Base-by-base conservation (phyloP, 2,797 vertebrate genomes). In the Gallirallus australis region DNA sequence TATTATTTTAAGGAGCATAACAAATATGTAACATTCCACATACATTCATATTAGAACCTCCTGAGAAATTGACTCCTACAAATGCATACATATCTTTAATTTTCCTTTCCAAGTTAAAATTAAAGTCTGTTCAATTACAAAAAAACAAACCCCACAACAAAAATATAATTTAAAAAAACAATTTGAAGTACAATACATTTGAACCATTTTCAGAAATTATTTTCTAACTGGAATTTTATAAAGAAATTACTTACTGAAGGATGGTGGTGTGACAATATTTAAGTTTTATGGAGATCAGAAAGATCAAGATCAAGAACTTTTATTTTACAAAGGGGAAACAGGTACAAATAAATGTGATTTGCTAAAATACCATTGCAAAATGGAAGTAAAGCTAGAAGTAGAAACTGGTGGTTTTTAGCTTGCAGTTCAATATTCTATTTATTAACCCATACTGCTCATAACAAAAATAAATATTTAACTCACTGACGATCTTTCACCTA, bases 1-100 rank as follows among this genome's bases (percentile, higher is more conserved):
- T 39, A 92, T 92, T 85, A 72, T 94, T 97, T 97, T 75, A 94
- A 97, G 42, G 87, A 97, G 86, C 93, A 97, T 96, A 97, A 94
- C 79, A 21, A 97, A 97, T 95, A 89, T 82, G 78, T 84, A 96
- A 54, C 79, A 79, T 95, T 97, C 80, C 85, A 89, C 84, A 96
- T 88, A 86, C 63, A 94, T 96, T 94, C 60, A 86, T 96, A 79
- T 95, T 94, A 96, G 89, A 94, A 78, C 60, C 85, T 93, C 86
- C 70, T 90, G 82, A 78, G 68, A 73, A 68, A 73, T 11, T 30
- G 89, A 76, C 73, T 89, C 84, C 14, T 63, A 69, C 53, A 95
- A 83, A 88, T 77, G 57, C 25, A 66, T 83, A 72, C 15, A 90
- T 87, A 87, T 59, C 45, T 45, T 65, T 80, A 82, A 92, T 89